Evolutionary conservation across 2,888 invertebrate genomes (phyloP).

Genomic region (Epicampocera succincta): DNA sequence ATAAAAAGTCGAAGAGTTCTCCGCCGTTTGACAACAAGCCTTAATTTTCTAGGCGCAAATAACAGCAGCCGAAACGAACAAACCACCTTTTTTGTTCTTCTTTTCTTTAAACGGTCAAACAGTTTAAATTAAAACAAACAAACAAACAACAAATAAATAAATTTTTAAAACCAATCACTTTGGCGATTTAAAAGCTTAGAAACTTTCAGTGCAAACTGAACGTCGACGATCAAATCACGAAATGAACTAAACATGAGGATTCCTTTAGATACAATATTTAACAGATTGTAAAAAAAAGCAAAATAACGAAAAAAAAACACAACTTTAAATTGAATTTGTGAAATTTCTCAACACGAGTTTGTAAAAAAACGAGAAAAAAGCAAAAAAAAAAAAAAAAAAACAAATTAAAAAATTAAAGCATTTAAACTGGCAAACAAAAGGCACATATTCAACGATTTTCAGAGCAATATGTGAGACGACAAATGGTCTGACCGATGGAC

Average conservation of each 20-base stretch:
- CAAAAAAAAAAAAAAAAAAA: slow-evolving; percentile 9
- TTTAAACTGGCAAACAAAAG: slow-evolving; percentile 32
- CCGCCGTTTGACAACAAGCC: neutral
- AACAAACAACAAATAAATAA: neutral
- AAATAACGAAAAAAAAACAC: slow-evolving; percentile 10
- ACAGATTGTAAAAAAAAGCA: slow-evolving; percentile 69
- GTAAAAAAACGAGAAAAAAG: slow-evolving; percentile 21
- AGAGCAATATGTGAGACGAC: slow-evolving; percentile 12
- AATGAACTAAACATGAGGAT: slow-evolving; percentile 78
- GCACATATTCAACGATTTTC: slow-evolving; percentile 8
- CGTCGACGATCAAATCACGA: slow-evolving; percentile 74
- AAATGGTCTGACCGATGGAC: slow-evolving; percentile 32
- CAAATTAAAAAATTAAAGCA: slow-evolving; percentile 8
- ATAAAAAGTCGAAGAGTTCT: slow-evolving; percentile 11
- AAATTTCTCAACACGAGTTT: slow-evolving; percentile 59
- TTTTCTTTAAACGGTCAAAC: neutral
- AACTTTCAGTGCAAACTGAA: slow-evolving; percentile 63
- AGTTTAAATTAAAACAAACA: slow-evolving; percentile 1
- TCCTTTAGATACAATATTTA: slow-evolving; percentile 79
- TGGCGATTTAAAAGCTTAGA: slow-evolving; percentile 29
- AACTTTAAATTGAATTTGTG: slow-evolving; percentile 53
- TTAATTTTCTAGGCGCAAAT: neutral
- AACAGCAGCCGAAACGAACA: neutral
- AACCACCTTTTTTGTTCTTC: neutral
- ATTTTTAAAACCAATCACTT: slow-evolving; percentile 22